Conservation (phyloP, 2,888 invertebrate species). For the Cheiracanthium punctorium region DNA sequence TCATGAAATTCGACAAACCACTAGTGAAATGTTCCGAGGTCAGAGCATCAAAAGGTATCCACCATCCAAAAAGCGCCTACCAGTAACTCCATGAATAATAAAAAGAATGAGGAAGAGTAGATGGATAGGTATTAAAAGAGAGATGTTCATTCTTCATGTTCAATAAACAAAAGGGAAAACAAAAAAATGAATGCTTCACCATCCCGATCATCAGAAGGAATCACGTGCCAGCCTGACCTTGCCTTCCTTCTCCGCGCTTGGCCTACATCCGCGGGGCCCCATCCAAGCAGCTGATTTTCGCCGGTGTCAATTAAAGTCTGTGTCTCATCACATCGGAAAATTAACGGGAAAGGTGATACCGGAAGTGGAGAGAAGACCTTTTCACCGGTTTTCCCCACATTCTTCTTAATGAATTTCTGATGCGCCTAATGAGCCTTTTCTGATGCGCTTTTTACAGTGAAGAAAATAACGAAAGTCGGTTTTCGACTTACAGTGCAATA, state of each 20-base stretch:
- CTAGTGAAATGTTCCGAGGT: no score
- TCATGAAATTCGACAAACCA: no score
- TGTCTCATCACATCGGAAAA: not conserved
- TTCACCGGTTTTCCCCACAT: not conserved
- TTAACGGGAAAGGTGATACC: conserved; percentile 30
- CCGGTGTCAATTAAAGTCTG: not conserved
- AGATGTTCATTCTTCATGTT: no score
- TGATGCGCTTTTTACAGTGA: no score
- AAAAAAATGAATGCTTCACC: not conserved
- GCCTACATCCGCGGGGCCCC: conserved; percentile 46
- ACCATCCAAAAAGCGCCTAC: no score
- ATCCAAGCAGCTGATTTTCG: not conserved
- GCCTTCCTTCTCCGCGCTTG: conserved; percentile 40
- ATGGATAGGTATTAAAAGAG: not conserved
- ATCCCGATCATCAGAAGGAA: not conserved
- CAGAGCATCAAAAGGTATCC: no score
- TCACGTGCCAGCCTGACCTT: conserved; percentile 33
- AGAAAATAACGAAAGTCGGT: no score
- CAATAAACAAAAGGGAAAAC: not conserved
- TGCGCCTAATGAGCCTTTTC: not conserved
- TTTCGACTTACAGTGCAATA: no score
- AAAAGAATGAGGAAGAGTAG: not conserved
- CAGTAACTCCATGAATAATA: no score
- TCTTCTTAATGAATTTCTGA: not conserved
- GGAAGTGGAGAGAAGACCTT: conserved; percentile 30